Evolutionary conservation across 2,113 vertebrate genomes (phyloP).

Genomic region (Lasiurus cinereus): DNA sequence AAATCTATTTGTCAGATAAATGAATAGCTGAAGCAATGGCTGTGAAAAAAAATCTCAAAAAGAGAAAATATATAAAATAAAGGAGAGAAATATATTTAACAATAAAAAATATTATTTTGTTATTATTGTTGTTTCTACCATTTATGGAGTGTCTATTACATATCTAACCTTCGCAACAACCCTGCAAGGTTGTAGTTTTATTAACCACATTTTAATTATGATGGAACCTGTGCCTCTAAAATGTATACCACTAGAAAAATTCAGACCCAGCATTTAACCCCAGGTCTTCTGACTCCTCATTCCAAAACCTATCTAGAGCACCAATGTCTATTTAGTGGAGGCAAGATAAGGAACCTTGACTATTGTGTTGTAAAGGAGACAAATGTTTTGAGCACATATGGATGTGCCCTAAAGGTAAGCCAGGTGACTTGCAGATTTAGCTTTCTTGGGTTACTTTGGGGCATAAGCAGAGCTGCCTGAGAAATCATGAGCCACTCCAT

Average conservation of each 20-base stretch:
- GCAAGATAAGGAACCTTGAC: neutral
- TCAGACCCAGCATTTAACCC: neutral
- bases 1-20: neutral
- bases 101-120: constrained; percentile 1
- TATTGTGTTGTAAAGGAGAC: neutral
- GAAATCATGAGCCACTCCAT: constrained; percentile 65
- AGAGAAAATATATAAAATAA: neutral
- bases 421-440: constrained; percentile 24
- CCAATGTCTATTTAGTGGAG: neutral
- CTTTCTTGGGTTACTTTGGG: constrained; percentile 23
- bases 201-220: constrained; percentile 7
- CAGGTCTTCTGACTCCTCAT: neutral
- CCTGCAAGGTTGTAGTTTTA: neutral
- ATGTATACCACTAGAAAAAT: neutral
- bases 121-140: neutral
- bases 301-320: constrained; percentile 27
- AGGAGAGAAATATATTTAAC: neutral
- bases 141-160: neutral
- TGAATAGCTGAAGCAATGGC: neutral
- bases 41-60: neutral
- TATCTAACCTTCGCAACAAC: neutral
- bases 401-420: constrained; percentile 32
- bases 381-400: neutral
- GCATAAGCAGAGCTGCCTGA: constrained; percentile 48
- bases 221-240: neutral